These are phyloP conservation scores for Petrocephalus microphthalmus DNA, from an alignment of 2,113 vertebrate species.

Conservation along the genomic window DNA sequence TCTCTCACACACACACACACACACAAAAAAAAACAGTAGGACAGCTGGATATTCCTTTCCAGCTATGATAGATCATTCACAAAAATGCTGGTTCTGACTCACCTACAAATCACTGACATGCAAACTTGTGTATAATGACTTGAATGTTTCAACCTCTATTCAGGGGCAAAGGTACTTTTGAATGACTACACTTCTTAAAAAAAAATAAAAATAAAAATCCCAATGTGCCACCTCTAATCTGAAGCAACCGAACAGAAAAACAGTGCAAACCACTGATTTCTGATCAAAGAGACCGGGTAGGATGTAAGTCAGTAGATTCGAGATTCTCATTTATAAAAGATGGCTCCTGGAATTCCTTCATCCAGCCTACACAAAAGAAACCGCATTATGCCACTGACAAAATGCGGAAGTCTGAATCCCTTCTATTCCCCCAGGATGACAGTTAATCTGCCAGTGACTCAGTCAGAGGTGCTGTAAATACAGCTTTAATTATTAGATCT, in stretches of 20 bases:
- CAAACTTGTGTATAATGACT: not conserved
- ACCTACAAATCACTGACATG: not conserved
- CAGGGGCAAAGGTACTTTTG: not conserved
- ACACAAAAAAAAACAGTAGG: not conserved
- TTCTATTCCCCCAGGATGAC: not conserved
- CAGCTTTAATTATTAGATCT: not conserved
- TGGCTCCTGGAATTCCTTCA: not conserved
- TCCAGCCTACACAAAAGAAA: not conserved
- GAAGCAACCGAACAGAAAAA: not conserved
- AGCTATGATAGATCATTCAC: not conserved
- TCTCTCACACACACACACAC: not conserved
- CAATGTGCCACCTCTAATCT: not conserved
- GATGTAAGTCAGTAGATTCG: not conserved
- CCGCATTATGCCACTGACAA: not conserved
- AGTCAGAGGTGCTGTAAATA: not conserved
- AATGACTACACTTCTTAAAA: not conserved
- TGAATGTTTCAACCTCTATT: not conserved
- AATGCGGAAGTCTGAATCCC: not conserved
- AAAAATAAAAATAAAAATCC: not conserved
- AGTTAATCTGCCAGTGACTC: conserved; percentile 1
- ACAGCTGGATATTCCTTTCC: not conserved
- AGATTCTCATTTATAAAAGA: not conserved
- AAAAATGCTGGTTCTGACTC: not conserved
- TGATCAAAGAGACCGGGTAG: conserved; percentile 7
- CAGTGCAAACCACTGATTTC: not conserved